phyloP scores from a whole-genome alignment of 2,888 invertebrate genomes.

The Drosophila basisetae region DNA sequence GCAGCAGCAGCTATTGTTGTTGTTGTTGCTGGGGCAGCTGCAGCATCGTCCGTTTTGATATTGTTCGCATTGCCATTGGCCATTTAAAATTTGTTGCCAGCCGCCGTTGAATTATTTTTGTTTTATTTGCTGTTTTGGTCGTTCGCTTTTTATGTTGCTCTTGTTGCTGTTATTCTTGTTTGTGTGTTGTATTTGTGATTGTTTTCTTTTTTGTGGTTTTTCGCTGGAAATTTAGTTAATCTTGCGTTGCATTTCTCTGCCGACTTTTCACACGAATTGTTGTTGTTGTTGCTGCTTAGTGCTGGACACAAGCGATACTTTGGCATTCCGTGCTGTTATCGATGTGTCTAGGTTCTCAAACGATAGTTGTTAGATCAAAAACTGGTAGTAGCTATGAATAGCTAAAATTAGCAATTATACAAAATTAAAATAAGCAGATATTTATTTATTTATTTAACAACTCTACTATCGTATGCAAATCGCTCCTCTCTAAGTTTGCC shows the following conservation, averaged over 20 bases:
- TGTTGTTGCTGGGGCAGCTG: slow-evolving; percentile 48
- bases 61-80: slow-evolving; percentile 82
- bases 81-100: slow-evolving; percentile 68
- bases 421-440: neutral
- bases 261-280: slow-evolving; percentile 61
- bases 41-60: slow-evolving; percentile 71
- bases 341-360: slow-evolving; percentile 11
- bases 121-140: slow-evolving; percentile 8
- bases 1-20: slow-evolving; percentile 25
- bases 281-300: slow-evolving; percentile 42
- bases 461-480: neutral
- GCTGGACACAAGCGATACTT: slow-evolving; percentile 32
- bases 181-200: slow-evolving; percentile 10
- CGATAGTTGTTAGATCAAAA: slow-evolving; percentile 7
- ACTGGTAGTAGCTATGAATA: too few relatives aligned
- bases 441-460: neutral
- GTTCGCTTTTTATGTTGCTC: slow-evolving; percentile 2
- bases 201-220: slow-evolving; percentile 32
- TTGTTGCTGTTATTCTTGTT: slow-evolving; percentile 6
- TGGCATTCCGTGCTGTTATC: slow-evolving; percentile 8
- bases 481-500: neutral
- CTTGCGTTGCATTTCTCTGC: slow-evolving; percentile 61
- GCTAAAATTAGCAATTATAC: neutral
- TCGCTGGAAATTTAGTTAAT: slow-evolving; percentile 52
- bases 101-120: slow-evolving; percentile 19